These are phyloP conservation scores for Orthosia cruda DNA, from an alignment of 2,888 invertebrate genomes.

Conservation along the genomic window DNA sequence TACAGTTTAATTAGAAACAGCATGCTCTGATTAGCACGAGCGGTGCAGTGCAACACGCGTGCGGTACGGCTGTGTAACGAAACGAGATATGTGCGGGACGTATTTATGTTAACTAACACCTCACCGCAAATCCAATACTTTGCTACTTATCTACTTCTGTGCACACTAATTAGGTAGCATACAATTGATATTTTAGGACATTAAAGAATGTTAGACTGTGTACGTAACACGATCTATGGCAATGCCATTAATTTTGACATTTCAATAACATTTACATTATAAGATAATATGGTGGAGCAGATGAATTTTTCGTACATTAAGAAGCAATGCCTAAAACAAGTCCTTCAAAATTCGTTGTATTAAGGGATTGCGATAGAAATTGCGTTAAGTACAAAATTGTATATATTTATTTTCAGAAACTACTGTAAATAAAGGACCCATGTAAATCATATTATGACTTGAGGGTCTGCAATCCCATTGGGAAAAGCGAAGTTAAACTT, in stretches of 20 bases:
- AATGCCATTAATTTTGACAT: background rate
- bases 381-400: too few relatives aligned
- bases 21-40: slow-evolving; percentile 61
- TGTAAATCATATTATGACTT: slow-evolving; percentile 1
- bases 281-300: too few relatives aligned
- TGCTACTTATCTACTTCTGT: slow-evolving; percentile 25
- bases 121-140: slow-evolving; percentile 56
- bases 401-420: too few relatives aligned
- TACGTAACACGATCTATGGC: background rate
- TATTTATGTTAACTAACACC: slow-evolving; percentile 45
- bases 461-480: background rate
- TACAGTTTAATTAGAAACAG: slow-evolving; percentile 52
- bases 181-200: background rate
- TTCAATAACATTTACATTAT: too few relatives aligned
- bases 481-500: slow-evolving; percentile 13
- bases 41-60: slow-evolving; percentile 55
- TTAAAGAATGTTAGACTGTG: background rate
- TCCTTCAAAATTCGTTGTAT: background rate
- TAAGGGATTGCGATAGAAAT: too few relatives aligned
- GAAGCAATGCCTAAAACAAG: background rate
- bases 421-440: slow-evolving; percentile 8
- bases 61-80: slow-evolving; percentile 54
- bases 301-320: too few relatives aligned
- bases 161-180: slow-evolving; percentile 17
- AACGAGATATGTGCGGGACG: slow-evolving; percentile 60